phyloP scores from a whole-genome alignment of 2,888 invertebrate genomes.

The Campoletis raptor region DNA sequence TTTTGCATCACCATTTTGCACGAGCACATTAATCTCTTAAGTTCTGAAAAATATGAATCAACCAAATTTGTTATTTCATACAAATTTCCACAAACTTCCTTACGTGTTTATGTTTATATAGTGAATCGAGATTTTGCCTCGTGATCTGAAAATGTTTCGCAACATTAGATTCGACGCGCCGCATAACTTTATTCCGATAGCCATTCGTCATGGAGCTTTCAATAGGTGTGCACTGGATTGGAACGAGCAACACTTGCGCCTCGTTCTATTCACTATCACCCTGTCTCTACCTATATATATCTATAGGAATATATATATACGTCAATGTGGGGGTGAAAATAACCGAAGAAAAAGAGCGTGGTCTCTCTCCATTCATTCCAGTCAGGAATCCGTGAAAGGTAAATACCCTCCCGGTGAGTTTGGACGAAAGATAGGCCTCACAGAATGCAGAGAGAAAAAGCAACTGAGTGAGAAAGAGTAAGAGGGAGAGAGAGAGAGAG shows the following conservation, averaged over 20 bases:
- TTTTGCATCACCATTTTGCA: neutral
- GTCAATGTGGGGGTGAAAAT: slow-evolving; percentile 36
- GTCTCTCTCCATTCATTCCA: slow-evolving; percentile 75
- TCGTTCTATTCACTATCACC: slow-evolving; percentile 32
- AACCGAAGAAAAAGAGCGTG: slow-evolving; percentile 50
- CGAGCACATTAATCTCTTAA: neutral
- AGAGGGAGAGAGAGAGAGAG: slow-evolving; percentile 13
- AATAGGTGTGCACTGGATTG: slow-evolving; percentile 77
- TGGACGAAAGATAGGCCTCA: slow-evolving; percentile 35
- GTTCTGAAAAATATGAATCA: neutral
- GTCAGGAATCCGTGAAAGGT: slow-evolving; percentile 78
- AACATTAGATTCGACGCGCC: slow-evolving; percentile 80
- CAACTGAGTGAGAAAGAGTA: neutral
- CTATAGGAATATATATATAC: slow-evolving; percentile 12
- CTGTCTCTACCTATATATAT: neutral
- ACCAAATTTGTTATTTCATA: slow-evolving; percentile 5
- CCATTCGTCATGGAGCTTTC: slow-evolving; percentile 81
- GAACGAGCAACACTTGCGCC: slow-evolving; percentile 71
- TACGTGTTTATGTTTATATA: slow-evolving; percentile 24
- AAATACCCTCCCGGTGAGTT: slow-evolving; percentile 75
- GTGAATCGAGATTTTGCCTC: slow-evolving; percentile 74
- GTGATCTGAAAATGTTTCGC: slow-evolving; percentile 79
- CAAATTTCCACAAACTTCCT: slow-evolving; percentile 7
- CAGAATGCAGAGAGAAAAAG: slow-evolving; percentile 3
- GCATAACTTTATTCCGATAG: slow-evolving; percentile 82